Conservation (phyloP, 2,888 invertebrate species). For the Agrenia bidenticulata region DNA sequence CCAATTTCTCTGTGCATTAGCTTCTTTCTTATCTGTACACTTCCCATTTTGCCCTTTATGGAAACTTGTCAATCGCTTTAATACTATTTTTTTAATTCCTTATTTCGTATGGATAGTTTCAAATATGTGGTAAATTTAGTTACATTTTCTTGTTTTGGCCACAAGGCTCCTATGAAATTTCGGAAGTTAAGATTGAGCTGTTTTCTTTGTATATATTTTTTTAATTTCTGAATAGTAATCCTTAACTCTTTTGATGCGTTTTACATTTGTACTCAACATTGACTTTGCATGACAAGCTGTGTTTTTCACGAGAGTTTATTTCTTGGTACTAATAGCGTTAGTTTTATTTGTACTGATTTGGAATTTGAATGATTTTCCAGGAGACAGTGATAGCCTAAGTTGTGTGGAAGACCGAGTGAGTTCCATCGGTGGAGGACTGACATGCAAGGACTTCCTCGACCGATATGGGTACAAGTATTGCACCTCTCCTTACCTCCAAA, state of each 20-base stretch:
- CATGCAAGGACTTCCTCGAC: slow-evolving; percentile 58
- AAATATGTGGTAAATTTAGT: too few relatives aligned
- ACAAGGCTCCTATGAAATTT: too few relatives aligned
- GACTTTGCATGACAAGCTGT: slow-evolving; percentile 15
- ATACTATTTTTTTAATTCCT: too few relatives aligned
- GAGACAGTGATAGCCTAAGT: slow-evolving; percentile 24
- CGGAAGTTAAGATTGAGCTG: too few relatives aligned
- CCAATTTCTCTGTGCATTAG: too few relatives aligned
- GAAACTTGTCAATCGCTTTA: too few relatives aligned
- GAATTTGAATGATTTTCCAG: slow-evolving; percentile 17
- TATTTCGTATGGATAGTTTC: too few relatives aligned
- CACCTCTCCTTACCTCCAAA: slow-evolving; percentile 58
- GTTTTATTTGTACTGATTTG: slow-evolving; percentile 3
- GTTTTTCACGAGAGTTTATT: slow-evolving; percentile 1
- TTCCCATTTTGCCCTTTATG: too few relatives aligned
- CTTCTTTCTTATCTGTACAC: too few relatives aligned
- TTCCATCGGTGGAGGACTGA: slow-evolving; percentile 55
- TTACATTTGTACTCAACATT: not conserved
- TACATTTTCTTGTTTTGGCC: too few relatives aligned
- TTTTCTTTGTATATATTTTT: slow-evolving; percentile 1
- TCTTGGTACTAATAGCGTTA: slow-evolving; percentile 14
- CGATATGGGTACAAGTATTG: slow-evolving; percentile 59
- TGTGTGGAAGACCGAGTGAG: slow-evolving; percentile 48
- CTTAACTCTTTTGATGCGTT: not conserved
- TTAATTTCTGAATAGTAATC: not conserved